phyloP scores from a whole-genome alignment of 2,797 vertebrate genomes.

The Schizopygopsis malacanthus region DNA sequence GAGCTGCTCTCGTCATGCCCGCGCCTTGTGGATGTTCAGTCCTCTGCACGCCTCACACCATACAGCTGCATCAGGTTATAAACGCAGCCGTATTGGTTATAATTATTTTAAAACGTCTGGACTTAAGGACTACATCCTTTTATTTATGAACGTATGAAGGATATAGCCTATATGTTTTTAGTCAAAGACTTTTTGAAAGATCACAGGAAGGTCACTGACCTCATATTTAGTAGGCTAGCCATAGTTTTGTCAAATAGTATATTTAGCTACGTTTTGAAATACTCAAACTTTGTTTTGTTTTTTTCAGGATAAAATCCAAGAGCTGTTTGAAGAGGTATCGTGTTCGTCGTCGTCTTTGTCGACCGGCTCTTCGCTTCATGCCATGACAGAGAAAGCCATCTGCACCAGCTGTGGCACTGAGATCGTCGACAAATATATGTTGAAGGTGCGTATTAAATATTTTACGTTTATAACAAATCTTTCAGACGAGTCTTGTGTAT shows the following conservation, averaged over 20 bases:
- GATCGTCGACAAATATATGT: constrained; percentile 93
- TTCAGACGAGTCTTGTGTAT: background rate
- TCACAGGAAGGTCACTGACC: background rate
- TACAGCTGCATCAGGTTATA: background rate
- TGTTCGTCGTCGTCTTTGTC: constrained; percentile 84
- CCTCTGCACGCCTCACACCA: constrained; percentile 17
- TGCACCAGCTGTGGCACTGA: constrained; percentile 91
- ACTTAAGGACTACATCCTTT: background rate
- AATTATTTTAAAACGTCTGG: background rate
- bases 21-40: constrained; percentile 67
- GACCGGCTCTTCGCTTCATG: constrained; percentile 80
- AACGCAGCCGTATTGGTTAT: background rate
- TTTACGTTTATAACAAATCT: background rate
- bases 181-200: background rate
- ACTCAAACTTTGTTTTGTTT: constrained; percentile 57
- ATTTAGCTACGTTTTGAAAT: background rate
- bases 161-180: background rate
- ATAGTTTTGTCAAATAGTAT: background rate
- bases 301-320: constrained; percentile 76
- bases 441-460: constrained; percentile 83
- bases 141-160: background rate
- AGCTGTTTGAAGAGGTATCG: constrained; percentile 87
- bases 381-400: constrained; percentile 81
- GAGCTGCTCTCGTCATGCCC: constrained; percentile 69
- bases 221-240: background rate